Evolutionary conservation across 2,797 vertebrate genomes (phyloP).

Genomic region (Fundulus diaphanus): DNA sequence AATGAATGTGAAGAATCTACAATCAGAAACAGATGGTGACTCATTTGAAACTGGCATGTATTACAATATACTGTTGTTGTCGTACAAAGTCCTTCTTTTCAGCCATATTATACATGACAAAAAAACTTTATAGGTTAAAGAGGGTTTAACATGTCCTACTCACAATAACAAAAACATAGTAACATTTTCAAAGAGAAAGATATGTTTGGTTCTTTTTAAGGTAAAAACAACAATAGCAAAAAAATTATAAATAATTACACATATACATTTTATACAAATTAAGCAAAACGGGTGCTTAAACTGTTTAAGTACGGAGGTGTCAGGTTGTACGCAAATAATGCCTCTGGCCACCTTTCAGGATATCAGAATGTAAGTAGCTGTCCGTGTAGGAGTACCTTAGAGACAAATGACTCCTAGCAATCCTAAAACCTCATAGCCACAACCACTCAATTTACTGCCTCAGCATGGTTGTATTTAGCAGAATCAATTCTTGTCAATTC

Average conservation of each 20-base stretch:
- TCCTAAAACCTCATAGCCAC: constrained; percentile 11
- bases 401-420: constrained; percentile 8
- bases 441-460: constrained; percentile 12
- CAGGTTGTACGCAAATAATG: constrained; percentile 4
- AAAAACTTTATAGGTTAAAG: background rate
- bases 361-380: constrained; percentile 12
- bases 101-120: background rate
- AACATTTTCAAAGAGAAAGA: background rate
- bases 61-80: background rate
- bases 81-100: background rate
- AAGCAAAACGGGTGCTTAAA: background rate
- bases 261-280: background rate
- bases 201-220: background rate
- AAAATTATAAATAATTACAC: background rate
- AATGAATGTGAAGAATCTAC: constrained; percentile 15
- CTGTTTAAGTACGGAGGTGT: background rate
- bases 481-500: constrained; percentile 29
- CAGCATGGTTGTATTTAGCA: background rate
- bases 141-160: background rate
- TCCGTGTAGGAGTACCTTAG: constrained; percentile 7
- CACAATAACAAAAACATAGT: background rate
- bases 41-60: constrained; percentile 22
- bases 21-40: too few relatives aligned
- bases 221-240: too few relatives aligned
- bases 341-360: constrained; percentile 11